Conservation (phyloP, 2,797 vertebrate genomes). For the Eospalax fontanierii region DNA sequence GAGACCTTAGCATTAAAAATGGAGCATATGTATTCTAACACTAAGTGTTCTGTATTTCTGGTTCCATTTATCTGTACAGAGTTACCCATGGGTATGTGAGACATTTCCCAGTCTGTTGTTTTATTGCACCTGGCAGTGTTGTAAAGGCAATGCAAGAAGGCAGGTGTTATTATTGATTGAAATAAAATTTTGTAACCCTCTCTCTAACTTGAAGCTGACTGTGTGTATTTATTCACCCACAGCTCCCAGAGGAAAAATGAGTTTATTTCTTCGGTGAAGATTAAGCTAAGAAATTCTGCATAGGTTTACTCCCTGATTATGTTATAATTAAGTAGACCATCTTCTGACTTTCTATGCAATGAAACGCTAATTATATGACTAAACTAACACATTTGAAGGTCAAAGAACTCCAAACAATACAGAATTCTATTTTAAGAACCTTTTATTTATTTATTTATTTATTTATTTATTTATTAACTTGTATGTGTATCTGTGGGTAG, state of each 20-base stretch:
- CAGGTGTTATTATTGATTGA: conserved; percentile 74
- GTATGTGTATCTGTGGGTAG: neutral
- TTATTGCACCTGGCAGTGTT: conserved; percentile 67
- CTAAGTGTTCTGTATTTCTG: conserved; percentile 24
- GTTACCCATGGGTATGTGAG: conserved; percentile 41
- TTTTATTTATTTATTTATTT: too few species aligned
- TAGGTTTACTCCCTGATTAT: neutral
- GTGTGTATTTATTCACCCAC: neutral
- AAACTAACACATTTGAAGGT: conserved; percentile 63
- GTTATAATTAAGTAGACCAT: conserved; percentile 40
- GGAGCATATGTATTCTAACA: neutral
- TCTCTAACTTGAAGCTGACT: neutral
- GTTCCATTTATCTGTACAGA: conserved; percentile 66
- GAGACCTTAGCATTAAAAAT: conserved; percentile 53
- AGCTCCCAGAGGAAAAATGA: neutral
- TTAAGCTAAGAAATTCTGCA: conserved; percentile 63
- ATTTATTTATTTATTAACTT: neutral
- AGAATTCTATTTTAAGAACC: neutral
- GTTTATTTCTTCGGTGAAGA: conserved; percentile 70
- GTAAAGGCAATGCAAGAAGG: conserved; percentile 62
- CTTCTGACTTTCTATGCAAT: conserved; percentile 56
- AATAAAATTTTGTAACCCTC: conserved; percentile 51
- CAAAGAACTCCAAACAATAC: conserved; percentile 43
- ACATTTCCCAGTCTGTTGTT: conserved; percentile 55
- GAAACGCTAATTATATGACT: conserved; percentile 59